phyloP scores from a whole-genome alignment of 2,888 invertebrate genomes.

The Neocrepidodera transversa region DNA sequence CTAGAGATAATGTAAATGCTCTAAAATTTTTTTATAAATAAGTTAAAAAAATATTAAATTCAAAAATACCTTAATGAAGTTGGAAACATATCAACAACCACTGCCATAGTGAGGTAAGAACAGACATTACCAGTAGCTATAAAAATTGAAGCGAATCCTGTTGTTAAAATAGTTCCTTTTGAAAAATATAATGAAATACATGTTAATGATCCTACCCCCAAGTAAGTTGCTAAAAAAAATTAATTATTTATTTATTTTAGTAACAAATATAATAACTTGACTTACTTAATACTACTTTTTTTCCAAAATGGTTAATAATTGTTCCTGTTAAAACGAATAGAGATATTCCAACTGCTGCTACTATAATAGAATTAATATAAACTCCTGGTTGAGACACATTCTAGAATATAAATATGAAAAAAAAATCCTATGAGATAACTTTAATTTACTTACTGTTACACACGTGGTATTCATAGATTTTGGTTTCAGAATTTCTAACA shows the following conservation, averaged over 20 bases:
- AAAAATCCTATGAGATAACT: background rate
- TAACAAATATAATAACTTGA: background rate
- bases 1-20: slow-evolving; percentile 73
- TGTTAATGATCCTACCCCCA: slow-evolving; percentile 49
- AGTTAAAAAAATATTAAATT: too few relatives aligned
- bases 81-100: slow-evolving; percentile 71
- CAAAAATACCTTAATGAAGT: slow-evolving; percentile 70
- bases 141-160: slow-evolving; percentile 65
- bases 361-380: slow-evolving; percentile 74
- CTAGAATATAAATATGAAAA: slow-evolving; percentile 36
- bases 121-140: slow-evolving; percentile 65
- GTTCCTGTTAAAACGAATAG: slow-evolving; percentile 69
- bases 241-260: too few relatives aligned
- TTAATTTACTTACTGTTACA: background rate
- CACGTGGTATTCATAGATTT: background rate
- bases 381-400: slow-evolving; percentile 58
- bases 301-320: slow-evolving; percentile 63
- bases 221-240: background rate
- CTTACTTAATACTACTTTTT: slow-evolving; percentile 64
- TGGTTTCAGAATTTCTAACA: slow-evolving; percentile 54
- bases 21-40: slow-evolving; percentile 62
- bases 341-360: slow-evolving; percentile 68
- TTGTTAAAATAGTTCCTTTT: slow-evolving; percentile 62
- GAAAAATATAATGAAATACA: slow-evolving; percentile 67
- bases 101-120: slow-evolving; percentile 68